Evolutionary conservation across 1,140 invertebrate genomes (phyloP).

Genomic region (Philopotamus ludificatus): DNA sequence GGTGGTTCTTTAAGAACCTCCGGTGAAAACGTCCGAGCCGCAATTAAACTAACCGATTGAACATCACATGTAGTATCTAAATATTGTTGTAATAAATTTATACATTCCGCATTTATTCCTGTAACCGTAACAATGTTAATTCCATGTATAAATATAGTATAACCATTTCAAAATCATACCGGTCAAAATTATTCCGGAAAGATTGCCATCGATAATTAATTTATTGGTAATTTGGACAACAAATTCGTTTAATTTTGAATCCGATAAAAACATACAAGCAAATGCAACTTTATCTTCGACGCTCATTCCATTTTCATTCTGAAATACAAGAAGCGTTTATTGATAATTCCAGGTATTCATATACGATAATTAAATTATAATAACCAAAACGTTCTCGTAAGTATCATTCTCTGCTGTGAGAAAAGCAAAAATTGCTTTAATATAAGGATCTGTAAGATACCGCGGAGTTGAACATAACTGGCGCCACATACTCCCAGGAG

Average conservation of each 20-base stretch:
- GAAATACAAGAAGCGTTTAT: slow-evolving; percentile 47
- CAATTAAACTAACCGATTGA: slow-evolving; percentile 83
- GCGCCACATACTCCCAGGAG: slow-evolving; percentile 78
- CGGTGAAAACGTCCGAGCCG: slow-evolving; percentile 68
- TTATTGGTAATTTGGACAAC: slow-evolving; percentile 68
- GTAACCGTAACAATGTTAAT: background rate
- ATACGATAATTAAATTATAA: background rate
- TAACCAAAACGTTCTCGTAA: slow-evolving; percentile 77
- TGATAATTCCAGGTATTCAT: no score
- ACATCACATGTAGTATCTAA: slow-evolving; percentile 89
- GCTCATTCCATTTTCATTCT: slow-evolving; percentile 78
- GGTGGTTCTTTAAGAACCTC: slow-evolving; percentile 65
- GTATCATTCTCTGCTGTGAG: slow-evolving; percentile 78
- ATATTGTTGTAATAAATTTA: slow-evolving; percentile 84
- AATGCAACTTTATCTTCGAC: slow-evolving; percentile 92
- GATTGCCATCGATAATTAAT: slow-evolving; percentile 74
- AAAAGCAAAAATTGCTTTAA: slow-evolving; percentile 90
- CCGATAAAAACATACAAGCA: slow-evolving; percentile 85
- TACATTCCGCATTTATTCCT: slow-evolving; percentile 70
- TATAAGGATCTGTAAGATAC: slow-evolving; percentile 82
- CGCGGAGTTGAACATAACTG: slow-evolving; percentile 73
- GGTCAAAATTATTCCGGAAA: slow-evolving; percentile 84
- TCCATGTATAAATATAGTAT: background rate
- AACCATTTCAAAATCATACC: slow-evolving; percentile 63
- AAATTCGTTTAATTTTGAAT: slow-evolving; percentile 77